Conservation (phyloP, 1,140 invertebrate species). For the Atta cephalotes region DNA sequence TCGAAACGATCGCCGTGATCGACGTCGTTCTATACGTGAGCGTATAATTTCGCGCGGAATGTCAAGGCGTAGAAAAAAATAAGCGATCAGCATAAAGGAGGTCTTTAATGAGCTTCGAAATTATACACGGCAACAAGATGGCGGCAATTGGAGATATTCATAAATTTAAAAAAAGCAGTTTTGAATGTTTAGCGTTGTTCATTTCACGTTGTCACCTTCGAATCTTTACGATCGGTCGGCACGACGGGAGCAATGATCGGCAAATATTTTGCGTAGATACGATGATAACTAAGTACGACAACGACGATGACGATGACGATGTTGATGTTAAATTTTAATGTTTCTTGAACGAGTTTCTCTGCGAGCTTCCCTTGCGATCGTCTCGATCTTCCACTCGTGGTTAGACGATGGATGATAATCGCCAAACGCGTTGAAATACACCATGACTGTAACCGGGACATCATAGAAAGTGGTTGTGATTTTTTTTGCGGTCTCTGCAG, state of each 20-base stretch:
- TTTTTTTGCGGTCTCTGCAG: slow-evolving; percentile 39
- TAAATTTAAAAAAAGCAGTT: neutral
- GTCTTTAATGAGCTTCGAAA: slow-evolving; percentile 39
- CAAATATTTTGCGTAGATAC: slow-evolving; percentile 24
- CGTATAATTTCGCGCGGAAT: slow-evolving; percentile 48
- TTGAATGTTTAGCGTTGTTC: slow-evolving; percentile 16
- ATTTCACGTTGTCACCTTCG: neutral
- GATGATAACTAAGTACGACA: neutral
- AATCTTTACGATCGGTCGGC: slow-evolving; percentile 19
- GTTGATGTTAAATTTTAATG: slow-evolving; percentile 23
- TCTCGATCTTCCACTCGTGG: neutral
- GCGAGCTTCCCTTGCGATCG: neutral
- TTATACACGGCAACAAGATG: slow-evolving; percentile 11
- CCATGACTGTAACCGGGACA: slow-evolving; percentile 60
- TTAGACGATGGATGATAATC: slow-evolving; percentile 31
- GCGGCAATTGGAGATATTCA: neutral
- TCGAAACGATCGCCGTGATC: slow-evolving; percentile 27
- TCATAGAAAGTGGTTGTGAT: slow-evolving; percentile 71
- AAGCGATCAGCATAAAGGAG: neutral
- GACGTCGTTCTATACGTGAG: slow-evolving; percentile 2
- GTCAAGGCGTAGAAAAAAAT: slow-evolving; percentile 27
- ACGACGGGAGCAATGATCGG: neutral
- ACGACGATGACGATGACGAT: neutral
- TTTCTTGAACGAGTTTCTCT: neutral
- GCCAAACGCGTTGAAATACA: slow-evolving; percentile 36